phyloP scores from a whole-genome alignment of 2,888 invertebrate genomes.

The Drosophila meridiana region DNA sequence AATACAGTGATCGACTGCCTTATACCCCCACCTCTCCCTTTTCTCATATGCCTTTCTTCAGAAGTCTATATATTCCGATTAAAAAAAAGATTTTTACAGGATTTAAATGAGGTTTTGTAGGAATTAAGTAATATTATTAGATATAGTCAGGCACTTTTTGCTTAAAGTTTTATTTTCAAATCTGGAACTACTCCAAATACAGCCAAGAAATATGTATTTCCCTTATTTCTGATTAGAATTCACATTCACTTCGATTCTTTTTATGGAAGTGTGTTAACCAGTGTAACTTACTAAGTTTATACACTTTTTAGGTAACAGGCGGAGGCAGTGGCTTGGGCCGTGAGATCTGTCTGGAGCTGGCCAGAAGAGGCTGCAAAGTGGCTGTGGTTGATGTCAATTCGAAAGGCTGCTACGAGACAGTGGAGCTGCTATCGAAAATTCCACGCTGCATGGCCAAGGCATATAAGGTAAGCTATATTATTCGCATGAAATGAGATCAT shows the following conservation, averaged over 20 bases:
- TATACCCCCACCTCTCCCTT: no score
- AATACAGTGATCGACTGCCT: not conserved
- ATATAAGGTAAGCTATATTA: conserved; percentile 76
- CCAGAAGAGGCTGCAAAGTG: conserved; percentile 84
- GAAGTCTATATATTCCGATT: not conserved
- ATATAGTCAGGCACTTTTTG: not conserved
- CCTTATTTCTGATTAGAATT: not conserved
- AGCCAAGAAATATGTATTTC: not conserved
- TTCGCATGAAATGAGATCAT: not conserved
- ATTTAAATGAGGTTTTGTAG: no score
- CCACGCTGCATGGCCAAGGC: conserved; percentile 82
- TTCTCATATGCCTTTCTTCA: not conserved
- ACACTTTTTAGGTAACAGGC: conserved; percentile 84
- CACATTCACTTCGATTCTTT: not conserved
- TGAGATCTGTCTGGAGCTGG: conserved; percentile 84
- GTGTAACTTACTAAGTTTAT: conserved; percentile 4
- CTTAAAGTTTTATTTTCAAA: accelerated
- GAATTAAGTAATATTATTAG: not conserved
- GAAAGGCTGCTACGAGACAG: conserved; percentile 83
- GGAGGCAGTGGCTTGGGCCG: conserved; percentile 86
- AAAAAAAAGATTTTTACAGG: not conserved
- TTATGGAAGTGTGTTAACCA: not conserved
- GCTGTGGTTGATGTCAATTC: conserved; percentile 85
- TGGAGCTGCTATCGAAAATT: conserved; percentile 81
- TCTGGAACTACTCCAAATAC: not conserved